Evolutionary conservation across 1,140 invertebrate genomes (phyloP), one percentile per base, ranked within the genome.

Genomic region (Contarinia nasturtii): DNA sequence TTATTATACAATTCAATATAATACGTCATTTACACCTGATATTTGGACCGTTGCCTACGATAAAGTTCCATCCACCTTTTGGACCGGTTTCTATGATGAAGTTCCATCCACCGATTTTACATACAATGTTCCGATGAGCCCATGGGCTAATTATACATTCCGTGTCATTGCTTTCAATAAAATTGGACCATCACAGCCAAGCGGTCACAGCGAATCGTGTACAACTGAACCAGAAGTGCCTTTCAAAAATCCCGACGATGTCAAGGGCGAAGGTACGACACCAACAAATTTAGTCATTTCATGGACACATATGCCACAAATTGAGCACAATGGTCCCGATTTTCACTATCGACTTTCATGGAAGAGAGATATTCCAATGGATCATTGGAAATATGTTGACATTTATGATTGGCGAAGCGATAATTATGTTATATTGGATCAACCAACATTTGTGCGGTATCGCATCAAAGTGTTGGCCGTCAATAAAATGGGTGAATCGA

Each of bases 121-220:
- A 1, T 86, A 81, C 55, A 74, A 71, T 1, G 73, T 87, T 2
- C 68, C 74, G 36, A 79, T 95, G 72, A 81, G 76, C 42, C 90
- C 92, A 0, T 95, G 87, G 85, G 78, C 88, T 1, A 97, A 96
- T 65, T 98, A 97, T 58, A 97, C 92, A 0, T 98, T 96, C 74
- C 71, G 93, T 36, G 87, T 98, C 4, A 74, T 91, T 47, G 91
- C 93, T 0, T 76, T 75, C 58, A 98, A 98, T 66, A 90, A 89
- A 66, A 86, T 97, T 54, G 94, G 94, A 0, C 73, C 76, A 7
- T 97, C 92, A 21, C 56, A 74, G 27, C 88, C 93, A 0, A 96
- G 91, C 50, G 50, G 68, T 43, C 77, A 89, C 66, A 83, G 82
- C 12, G 70, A 75, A 7, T 71, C 80, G 14, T 99, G 95, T 61